These are phyloP conservation scores for Gambusia holbrooki DNA, from an alignment of 2,113 vertebrate genomes.

Conservation along the genomic window DNA sequence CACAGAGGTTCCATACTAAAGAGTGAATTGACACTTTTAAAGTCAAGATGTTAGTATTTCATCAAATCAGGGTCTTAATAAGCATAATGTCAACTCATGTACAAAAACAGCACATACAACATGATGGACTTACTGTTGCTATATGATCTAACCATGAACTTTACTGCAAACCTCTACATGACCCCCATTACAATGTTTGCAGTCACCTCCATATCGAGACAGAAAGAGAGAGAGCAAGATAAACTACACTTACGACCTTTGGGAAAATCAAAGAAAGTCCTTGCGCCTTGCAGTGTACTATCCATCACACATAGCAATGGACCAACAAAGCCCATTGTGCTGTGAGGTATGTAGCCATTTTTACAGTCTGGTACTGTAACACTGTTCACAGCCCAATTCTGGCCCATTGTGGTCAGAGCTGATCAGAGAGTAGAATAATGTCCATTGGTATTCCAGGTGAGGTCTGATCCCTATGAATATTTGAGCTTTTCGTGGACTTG, in stretches of 20 bases:
- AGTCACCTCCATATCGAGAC: not conserved
- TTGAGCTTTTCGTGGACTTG: slow-evolving; percentile 53
- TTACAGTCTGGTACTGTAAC: slow-evolving; percentile 31
- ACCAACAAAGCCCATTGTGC: slow-evolving; percentile 26
- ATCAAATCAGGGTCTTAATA: not conserved
- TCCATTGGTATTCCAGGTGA: slow-evolving; percentile 66
- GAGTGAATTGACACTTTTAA: not conserved
- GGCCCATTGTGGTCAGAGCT: slow-evolving; percentile 28
- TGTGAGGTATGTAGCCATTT: slow-evolving; percentile 39
- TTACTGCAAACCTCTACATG: slow-evolving; percentile 29
- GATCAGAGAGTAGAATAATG: slow-evolving; percentile 15
- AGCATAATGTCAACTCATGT: not conserved
- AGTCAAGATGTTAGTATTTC: too few relatives aligned
- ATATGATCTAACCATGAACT: slow-evolving; percentile 50
- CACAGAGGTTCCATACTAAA: not conserved
- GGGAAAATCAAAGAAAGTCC: slow-evolving; percentile 46
- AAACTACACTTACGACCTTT: slow-evolving; percentile 43
- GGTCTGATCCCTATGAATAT: slow-evolving; percentile 65
- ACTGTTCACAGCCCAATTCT: slow-evolving; percentile 19
- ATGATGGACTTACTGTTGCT: slow-evolving; percentile 5
- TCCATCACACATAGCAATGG: slow-evolving; percentile 38
- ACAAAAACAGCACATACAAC: not conserved
- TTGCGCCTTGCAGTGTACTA: slow-evolving; percentile 31
- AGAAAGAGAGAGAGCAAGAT: not conserved
- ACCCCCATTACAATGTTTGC: slow-evolving; percentile 52